Percentiles rank a stretch among this genome's conserved stretches.
Evolutionary conservation across 2,113 vertebrate species (phyloP).

Genomic region (Hippolais icterina): DNA sequence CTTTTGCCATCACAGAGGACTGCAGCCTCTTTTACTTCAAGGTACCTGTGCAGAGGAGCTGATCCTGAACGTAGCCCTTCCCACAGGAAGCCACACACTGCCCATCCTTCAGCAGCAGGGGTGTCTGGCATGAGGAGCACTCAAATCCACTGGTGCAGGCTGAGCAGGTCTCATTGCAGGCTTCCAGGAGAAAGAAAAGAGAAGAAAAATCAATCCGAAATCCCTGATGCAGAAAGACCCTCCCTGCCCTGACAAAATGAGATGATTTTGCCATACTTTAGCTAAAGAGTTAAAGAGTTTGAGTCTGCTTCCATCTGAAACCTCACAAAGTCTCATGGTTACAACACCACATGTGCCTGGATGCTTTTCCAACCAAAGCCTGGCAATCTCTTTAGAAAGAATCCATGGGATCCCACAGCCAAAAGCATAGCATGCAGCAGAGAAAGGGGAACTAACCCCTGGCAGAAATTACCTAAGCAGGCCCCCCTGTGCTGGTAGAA

Average conservation of each 20-base stretch:
- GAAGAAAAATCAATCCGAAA: not conserved
- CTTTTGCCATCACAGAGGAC: not conserved
- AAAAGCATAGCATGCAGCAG: not conserved
- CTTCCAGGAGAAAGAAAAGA: constrained; percentile 40
- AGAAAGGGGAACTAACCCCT: not conserved
- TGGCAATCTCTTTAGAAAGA: not conserved
- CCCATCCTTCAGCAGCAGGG: constrained; percentile 69
- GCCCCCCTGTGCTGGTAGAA: constrained; percentile 73
- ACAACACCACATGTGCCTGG: not conserved
- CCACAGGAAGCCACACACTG: constrained; percentile 79
- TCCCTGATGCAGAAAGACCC: not conserved
- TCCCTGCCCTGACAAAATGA: not conserved
- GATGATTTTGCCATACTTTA: not conserved
- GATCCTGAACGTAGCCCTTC: constrained; percentile 71
- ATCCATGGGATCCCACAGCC: not conserved
- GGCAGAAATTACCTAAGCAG: constrained; percentile 76
- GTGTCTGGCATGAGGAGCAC: constrained; percentile 73
- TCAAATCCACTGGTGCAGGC: constrained; percentile 74
- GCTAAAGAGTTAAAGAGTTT: not conserved
- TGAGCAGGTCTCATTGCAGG: constrained; percentile 77
- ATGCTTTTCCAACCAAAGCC: not conserved
- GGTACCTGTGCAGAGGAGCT: constrained; percentile 77
- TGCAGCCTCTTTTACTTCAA: not conserved
- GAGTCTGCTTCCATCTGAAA: not conserved
- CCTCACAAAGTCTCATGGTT: not conserved